Evolutionary conservation across 2,113 vertebrate genomes (phyloP).

Genomic region (Pleuronectes platessa): DNA sequence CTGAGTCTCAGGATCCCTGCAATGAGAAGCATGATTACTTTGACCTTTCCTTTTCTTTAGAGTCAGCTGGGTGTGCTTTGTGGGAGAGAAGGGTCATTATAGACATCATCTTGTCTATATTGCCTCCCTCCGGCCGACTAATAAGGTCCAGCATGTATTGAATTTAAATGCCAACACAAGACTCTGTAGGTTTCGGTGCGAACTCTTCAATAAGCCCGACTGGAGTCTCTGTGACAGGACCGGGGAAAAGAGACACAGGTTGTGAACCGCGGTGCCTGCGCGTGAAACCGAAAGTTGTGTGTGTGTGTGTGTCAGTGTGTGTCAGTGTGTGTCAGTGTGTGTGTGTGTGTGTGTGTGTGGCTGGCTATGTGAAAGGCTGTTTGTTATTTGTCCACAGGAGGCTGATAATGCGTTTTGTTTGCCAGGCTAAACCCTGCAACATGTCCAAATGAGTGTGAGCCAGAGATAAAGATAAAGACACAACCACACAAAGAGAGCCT

Average conservation of each 20-base stretch:
- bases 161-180: constrained; percentile 57
- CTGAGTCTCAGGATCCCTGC: constrained; percentile 13
- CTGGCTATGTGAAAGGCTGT: constrained; percentile 29
- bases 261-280: constrained; percentile 23
- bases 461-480: constrained; percentile 55
- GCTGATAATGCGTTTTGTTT: constrained; percentile 49
- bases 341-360: neutral
- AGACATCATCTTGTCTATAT: constrained; percentile 24
- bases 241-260: constrained; percentile 16
- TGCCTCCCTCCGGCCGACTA: constrained; percentile 28
- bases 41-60: constrained; percentile 37
- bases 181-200: neutral
- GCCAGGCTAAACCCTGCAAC: constrained; percentile 46
- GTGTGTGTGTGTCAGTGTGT: constrained; percentile 2
- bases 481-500: constrained; percentile 41
- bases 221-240: constrained; percentile 17
- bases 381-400: constrained; percentile 33
- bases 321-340: neutral
- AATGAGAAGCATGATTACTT: constrained; percentile 37
- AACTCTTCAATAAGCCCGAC: neutral
- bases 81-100: constrained; percentile 24
- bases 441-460: constrained; percentile 46
- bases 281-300: constrained; percentile 15
- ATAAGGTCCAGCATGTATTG: constrained; percentile 40
- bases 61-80: constrained; percentile 17